A percentile compares a stretch with the other conserved stretches of the same genome.
phyloP scores from a whole-genome alignment of 1,140 invertebrate genomes.

The Lepidurus couesii region DNA sequence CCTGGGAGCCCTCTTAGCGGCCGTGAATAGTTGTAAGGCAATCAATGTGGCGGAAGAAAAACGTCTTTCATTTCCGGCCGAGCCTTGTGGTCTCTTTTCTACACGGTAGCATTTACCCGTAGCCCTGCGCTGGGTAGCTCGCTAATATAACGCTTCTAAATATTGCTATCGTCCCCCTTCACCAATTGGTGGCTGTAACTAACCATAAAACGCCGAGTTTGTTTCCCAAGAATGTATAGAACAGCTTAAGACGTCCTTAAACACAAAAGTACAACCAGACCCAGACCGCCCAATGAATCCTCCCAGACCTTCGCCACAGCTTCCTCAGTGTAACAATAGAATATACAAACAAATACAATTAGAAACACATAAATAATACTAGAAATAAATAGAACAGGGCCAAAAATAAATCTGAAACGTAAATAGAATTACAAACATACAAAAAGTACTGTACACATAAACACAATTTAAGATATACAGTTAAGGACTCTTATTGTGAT shows the following conservation, averaged over 20 bases:
- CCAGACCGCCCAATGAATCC: no score
- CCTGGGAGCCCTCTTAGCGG: not conserved
- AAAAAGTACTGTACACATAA: no score
- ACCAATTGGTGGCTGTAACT: not conserved
- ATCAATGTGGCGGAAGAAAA: slow-evolving; percentile 3
- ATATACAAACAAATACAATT: no score
- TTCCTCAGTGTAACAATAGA: no score
- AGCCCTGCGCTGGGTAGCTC: not conserved
- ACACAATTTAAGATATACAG: no score
- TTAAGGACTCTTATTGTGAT: no score
- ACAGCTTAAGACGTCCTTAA: not conserved
- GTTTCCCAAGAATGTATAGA: not conserved
- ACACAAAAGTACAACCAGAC: no score
- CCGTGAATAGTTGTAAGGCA: not conserved
- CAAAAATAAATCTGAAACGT: no score
- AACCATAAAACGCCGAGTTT: not conserved
- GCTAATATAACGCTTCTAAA: slow-evolving; percentile 1
- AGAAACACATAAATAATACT: no score
- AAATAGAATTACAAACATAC: no score
- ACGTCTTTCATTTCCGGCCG: slow-evolving; percentile 10
- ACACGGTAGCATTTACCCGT: not conserved
- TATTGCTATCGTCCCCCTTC: not conserved
- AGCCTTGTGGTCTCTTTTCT: not conserved
- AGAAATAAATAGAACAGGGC: no score
- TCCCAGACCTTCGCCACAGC: no score